Evolutionary conservation across 1,140 invertebrate species (phyloP), one percentile per base, ranked within the genome.

Genomic region (Saxidomus purpurata): DNA sequence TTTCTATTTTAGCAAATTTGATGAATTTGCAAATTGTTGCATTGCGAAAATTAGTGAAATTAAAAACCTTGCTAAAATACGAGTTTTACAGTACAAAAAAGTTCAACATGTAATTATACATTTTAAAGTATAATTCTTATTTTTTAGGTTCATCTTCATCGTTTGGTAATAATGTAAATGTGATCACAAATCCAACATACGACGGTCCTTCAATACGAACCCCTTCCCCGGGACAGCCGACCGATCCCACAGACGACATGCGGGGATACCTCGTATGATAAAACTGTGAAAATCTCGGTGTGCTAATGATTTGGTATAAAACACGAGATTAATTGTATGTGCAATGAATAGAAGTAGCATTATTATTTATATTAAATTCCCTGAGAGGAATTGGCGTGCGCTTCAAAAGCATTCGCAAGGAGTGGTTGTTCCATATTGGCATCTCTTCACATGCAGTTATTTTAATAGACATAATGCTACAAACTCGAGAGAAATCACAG

Each of bases 141-240:
- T 22, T 77, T 77, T 28, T 47, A 87, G 84, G 84, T 61, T 87
- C 84, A 34, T 61, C 69, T 11, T 63, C 84, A 25, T 47, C 84
- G 61, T 87, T 61, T 40, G 67, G 76, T 28, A 82, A 43, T 47
- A 89, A 83, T 59, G 71, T 89, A 17, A 89, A 89, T 89, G 87
- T 89, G 80, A 84, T 89, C 38, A n/a, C 43, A 25, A 89, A 89
- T 71, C 87, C 87, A 19, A 71, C 49, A n/a, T 89, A 89, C 47
- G 71, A 89, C 19, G 87, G 87, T n/a, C 87, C 87, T 2, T 63
- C 77, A 15, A 38, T 76, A 61, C n/a, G 86, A 36, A 81, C 63
- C 28, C 86, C 86, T 13, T 61, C 87, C 1, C 80, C 79, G 11
- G 28, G 76, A n/a, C 87, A 89, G n/a, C 61, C n/a, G 6, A 40